Conservation (phyloP, 2,797 vertebrate genomes). For the Propithecus deckenii region DNA sequence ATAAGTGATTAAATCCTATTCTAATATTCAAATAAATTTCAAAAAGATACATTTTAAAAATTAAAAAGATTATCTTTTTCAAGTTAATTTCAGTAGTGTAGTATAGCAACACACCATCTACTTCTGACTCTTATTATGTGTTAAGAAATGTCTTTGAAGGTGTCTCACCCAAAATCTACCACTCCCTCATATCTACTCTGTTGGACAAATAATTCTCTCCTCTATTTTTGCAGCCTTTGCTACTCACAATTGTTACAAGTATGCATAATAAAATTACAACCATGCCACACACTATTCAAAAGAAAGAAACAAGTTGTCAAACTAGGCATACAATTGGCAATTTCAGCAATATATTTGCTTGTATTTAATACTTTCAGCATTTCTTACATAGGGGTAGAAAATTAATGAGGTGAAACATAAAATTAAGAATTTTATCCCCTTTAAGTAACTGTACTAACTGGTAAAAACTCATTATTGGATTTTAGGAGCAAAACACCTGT, state of each 20-base stretch:
- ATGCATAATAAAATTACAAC: conserved; percentile 27
- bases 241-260: not conserved
- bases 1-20: not conserved
- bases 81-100: conserved; percentile 8
- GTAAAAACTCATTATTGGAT: conserved; percentile 37
- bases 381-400: not conserved
- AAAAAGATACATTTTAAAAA: not conserved
- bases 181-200: not conserved
- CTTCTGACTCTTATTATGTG: not conserved
- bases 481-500: conserved; percentile 36
- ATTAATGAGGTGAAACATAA: not conserved
- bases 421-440: not conserved
- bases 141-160: conserved; percentile 36
- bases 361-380: not conserved
- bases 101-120: not conserved
- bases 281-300: not conserved
- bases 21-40: conserved; percentile 32
- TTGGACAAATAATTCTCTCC: not conserved
- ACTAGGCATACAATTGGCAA: not conserved
- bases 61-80: not conserved
- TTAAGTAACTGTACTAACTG: not conserved
- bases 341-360: conserved; percentile 11
- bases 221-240: not conserved
- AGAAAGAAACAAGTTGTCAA: conserved; percentile 28
- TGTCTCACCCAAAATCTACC: not conserved